Percentiles rank a stretch among this genome's conserved stretches.
Conservation (phyloP, 2,113 vertebrate genomes). For the Cyrtonyx montezumae region DNA sequence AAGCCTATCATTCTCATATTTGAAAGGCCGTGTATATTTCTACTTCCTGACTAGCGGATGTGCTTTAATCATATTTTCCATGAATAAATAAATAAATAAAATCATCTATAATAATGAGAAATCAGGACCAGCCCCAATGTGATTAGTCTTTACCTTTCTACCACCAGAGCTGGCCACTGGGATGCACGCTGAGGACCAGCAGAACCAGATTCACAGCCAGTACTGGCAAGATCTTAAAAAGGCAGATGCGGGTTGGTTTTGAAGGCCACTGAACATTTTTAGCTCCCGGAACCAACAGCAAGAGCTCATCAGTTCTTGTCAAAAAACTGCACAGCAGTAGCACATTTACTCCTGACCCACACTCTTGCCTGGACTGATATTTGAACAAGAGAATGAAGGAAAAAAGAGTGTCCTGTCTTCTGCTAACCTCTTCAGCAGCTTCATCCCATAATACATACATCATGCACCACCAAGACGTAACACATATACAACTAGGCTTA, state of each 20-base stretch:
- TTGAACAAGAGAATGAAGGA: neutral
- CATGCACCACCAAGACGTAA: fast-evolving
- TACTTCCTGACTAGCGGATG: neutral
- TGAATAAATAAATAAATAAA: neutral
- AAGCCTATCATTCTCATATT: neutral
- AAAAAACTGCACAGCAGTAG: neutral
- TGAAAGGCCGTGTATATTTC: neutral
- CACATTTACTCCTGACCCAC: neutral
- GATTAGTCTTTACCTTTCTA: neutral
- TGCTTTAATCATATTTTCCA: neutral
- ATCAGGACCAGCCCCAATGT: neutral
- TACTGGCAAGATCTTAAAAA: neutral
- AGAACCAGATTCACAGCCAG: neutral
- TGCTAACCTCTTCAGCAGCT: neutral
- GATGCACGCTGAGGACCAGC: neutral
- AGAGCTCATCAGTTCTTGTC: neutral
- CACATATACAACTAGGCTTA: fast-evolving
- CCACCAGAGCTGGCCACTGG: neutral
- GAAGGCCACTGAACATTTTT: neutral
- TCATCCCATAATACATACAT: neutral
- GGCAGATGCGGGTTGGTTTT: neutral
- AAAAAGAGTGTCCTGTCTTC: neutral
- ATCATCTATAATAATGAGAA: neutral
- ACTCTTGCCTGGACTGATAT: neutral
- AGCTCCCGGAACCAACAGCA: neutral